Conservation (phyloP, 2,888 invertebrate species). For the Drosophila ochracea region DNA sequence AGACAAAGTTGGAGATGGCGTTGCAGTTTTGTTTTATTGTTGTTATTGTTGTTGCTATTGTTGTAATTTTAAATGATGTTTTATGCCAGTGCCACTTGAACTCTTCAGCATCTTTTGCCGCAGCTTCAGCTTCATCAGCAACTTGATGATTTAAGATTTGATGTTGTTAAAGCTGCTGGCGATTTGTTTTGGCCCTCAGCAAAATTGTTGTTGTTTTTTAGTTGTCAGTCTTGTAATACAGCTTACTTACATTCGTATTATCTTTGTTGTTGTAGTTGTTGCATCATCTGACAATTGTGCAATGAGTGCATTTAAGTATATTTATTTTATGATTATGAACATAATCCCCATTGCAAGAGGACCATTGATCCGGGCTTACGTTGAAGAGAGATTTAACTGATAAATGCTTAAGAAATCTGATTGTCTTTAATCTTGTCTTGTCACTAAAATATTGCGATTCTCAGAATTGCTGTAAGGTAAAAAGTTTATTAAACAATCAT, state of each 20-base stretch:
- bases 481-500: background rate
- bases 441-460: background rate
- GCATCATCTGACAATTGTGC: constrained; percentile 60
- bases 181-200: constrained; percentile 49
- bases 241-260: constrained; percentile 28
- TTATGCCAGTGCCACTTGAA: constrained; percentile 67
- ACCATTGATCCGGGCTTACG: background rate
- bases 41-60: constrained; percentile 16
- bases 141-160: constrained; percentile 29
- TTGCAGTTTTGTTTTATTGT: constrained; percentile 35
- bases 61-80: constrained; percentile 45
- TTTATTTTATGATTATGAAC: constrained; percentile 32
- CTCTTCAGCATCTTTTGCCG: constrained; percentile 34
- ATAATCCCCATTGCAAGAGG: background rate
- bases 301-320: constrained; percentile 55
- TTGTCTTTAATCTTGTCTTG: background rate
- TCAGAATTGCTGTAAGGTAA: background rate
- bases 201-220: constrained; percentile 14
- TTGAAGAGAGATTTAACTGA: background rate
- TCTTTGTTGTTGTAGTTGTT: constrained; percentile 29
- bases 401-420: background rate
- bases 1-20: constrained; percentile 57
- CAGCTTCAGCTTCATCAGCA: constrained; percentile 21
- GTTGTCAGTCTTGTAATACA: constrained; percentile 35
- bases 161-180: constrained; percentile 18